Evolutionary conservation across 2,888 invertebrate species (phyloP), one percentile per base, ranked within the genome.

Genomic region (Folsomia manolachei): DNA sequence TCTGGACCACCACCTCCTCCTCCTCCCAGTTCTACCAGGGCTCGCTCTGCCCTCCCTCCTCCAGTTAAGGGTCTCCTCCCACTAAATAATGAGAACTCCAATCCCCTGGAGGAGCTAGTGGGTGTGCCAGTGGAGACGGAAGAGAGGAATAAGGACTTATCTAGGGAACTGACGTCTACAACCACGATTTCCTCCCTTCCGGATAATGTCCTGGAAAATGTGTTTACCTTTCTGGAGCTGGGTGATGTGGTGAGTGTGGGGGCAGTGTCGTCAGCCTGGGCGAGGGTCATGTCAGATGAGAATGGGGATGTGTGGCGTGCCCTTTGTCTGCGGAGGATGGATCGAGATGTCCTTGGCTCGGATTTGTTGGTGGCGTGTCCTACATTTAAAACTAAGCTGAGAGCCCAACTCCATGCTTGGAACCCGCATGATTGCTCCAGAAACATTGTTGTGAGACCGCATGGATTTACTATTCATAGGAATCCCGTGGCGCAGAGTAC

Each of bases 401-500:
- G 94, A 82, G 97, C 98, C 18, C 95, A 91, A 85, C 91, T 91
- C 83, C 94, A 96, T 85, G 93, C 97, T 0, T 99, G 98, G 98
- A 98, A 95, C 85, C 94, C 96, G 11, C 91, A 92, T 83, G 98
- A 99, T 84, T 96, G 97, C 84, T 98, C 97, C 66, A 89, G 95
- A 83, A 97, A 99, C 86, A 93, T 97, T 83, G 97, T 94, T 84
- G 92, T 98, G 70, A 97, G 96, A 86, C 91, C 94, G 26, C 97
- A 96, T 86, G 97, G 96, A 78, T 98, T 98, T 84, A 98, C 98
- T 23, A 86, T 98, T 82, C 98, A 98, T 86, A 90, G 98, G 83
- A 97, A 97, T 85, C 98, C 98, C 63, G 95, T 99, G 66, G 98
- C 98, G 56, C 98, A 98, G 86, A 97, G 96, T 85, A 98, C 97